These are phyloP conservation scores for Nipponia nippon DNA, from an alignment of 2,113 vertebrate genomes.

Conservation along the genomic window DNA sequence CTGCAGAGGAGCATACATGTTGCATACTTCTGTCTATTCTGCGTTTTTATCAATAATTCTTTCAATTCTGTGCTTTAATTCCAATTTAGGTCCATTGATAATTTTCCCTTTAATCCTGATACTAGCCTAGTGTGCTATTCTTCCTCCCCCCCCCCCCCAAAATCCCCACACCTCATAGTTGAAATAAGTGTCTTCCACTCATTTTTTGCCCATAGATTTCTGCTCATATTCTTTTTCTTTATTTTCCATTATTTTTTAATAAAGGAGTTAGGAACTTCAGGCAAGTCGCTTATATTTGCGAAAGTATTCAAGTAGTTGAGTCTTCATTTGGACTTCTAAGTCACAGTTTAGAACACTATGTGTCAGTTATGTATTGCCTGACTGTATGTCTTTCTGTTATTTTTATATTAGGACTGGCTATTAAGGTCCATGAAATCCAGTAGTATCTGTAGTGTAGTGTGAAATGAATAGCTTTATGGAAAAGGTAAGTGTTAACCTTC, in stretches of 20 bases:
- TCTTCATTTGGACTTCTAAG: background rate
- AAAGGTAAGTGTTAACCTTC: slow-evolving; percentile 68
- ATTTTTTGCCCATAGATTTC: background rate
- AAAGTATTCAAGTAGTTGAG: background rate
- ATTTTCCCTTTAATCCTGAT: background rate
- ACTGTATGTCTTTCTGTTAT: background rate
- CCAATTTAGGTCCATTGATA: background rate
- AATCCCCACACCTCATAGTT: background rate
- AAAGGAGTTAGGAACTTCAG: background rate
- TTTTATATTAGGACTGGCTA: background rate
- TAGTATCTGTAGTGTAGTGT: slow-evolving; percentile 11
- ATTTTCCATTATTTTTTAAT: background rate
- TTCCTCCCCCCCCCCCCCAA: background rate
- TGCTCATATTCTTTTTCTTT: background rate
- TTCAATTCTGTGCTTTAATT: background rate
- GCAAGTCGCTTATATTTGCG: background rate
- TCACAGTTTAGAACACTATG: background rate
- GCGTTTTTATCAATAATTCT: background rate
- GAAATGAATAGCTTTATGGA: slow-evolving; percentile 59
- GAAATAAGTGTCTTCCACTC: background rate
- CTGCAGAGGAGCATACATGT: background rate
- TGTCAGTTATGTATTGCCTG: background rate
- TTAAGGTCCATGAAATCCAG: slow-evolving; percentile 61
- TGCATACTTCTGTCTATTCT: background rate
- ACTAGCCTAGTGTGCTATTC: background rate